phyloP scores from a whole-genome alignment of 2,797 vertebrate genomes.

The Ispidina lecontei region DNA sequence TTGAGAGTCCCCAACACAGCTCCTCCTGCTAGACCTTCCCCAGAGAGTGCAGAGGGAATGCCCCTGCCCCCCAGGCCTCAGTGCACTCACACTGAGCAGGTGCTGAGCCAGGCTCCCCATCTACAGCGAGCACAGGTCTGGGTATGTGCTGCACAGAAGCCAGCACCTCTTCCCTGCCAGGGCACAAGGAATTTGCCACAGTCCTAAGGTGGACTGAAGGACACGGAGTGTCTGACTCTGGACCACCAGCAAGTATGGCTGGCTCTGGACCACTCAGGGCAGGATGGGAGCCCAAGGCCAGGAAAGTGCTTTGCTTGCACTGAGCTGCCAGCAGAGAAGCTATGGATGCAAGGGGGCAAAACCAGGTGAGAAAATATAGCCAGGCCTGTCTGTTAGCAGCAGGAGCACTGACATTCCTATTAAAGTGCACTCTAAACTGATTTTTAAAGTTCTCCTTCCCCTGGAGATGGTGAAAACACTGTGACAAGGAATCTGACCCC shows the following conservation, averaged over 20 bases:
- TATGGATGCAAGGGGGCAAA: neutral
- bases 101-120: neutral
- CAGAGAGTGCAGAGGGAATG: neutral
- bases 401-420: neutral
- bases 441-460: neutral
- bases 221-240: neutral
- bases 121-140: rapidly evolving
- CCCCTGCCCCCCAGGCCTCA: rapidly evolving
- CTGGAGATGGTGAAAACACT: neutral
- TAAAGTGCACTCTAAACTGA: neutral
- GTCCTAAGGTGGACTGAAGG: neutral
- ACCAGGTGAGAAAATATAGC: neutral
- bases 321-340: neutral
- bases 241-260: neutral
- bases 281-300: neutral
- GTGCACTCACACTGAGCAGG: neutral
- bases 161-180: neutral
- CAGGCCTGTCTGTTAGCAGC: neutral
- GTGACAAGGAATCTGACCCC: neutral
- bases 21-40: neutral
- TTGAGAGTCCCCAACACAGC: neutral
- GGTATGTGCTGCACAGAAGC: neutral
- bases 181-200: neutral
- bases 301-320: neutral
- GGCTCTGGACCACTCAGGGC: neutral